Evolutionary conservation across 2,888 invertebrate species (phyloP).

Genomic region (Nomada fucata): DNA sequence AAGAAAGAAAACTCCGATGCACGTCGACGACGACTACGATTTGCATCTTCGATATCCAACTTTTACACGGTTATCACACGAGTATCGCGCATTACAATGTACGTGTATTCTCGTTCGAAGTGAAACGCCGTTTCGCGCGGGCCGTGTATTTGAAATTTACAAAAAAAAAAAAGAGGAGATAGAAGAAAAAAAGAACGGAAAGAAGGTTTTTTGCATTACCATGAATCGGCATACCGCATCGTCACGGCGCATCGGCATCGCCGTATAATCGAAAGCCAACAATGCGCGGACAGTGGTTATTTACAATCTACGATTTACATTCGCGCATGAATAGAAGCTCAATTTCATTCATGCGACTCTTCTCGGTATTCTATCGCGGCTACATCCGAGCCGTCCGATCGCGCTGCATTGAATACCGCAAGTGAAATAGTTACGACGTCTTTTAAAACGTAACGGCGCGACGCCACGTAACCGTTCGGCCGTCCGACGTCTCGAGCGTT

Average conservation of each 20-base stretch:
- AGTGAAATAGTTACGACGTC: slow-evolving; percentile 44
- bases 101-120: neutral
- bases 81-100: neutral
- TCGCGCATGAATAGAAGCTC: slow-evolving; percentile 77
- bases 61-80: no score
- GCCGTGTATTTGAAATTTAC: slow-evolving; percentile 10
- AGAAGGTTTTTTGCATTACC: neutral
- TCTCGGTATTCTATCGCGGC: slow-evolving; percentile 52
- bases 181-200: no score
- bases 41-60: no score
- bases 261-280: slow-evolving; percentile 52
- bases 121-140: neutral
- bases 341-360: slow-evolving; percentile 79
- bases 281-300: slow-evolving; percentile 72
- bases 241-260: slow-evolving; percentile 39
- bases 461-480: neutral
- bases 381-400: slow-evolving; percentile 54
- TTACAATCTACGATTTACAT: slow-evolving; percentile 73
- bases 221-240: slow-evolving; percentile 11
- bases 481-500: neutral
- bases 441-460: slow-evolving; percentile 1
- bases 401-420: slow-evolving; percentile 38
- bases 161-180: neutral
- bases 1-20: no score
- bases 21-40: no score